phyloP scores from a whole-genome alignment of 2,113 vertebrate species.

The Archocentrus centrarchus region DNA sequence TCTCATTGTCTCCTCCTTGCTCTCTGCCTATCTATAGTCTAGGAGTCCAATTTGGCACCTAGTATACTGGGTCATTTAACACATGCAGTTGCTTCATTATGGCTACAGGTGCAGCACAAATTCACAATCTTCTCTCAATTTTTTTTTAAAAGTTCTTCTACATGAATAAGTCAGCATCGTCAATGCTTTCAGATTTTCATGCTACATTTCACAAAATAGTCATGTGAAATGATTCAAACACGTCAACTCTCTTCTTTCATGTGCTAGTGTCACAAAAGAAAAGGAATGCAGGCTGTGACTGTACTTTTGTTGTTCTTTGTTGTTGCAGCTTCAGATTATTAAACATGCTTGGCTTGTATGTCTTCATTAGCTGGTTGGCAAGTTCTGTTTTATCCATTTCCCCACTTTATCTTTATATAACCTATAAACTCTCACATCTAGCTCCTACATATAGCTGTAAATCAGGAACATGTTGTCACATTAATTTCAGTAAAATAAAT shows the following conservation, averaged over 20 bases:
- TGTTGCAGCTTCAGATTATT: not conserved
- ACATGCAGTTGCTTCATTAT: not conserved
- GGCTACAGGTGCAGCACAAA: not conserved
- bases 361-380: constrained; percentile 2
- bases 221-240: not conserved
- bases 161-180: not conserved
- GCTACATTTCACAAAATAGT: constrained; percentile 36
- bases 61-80: constrained; percentile 45
- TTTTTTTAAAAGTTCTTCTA: not conserved
- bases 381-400: not conserved
- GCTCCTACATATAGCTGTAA: not conserved
- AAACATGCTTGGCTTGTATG: not conserved
- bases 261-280: not conserved
- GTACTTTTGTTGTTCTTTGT: not conserved
- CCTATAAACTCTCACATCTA: not conserved
- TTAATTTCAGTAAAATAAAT: constrained; percentile 18
- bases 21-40: not conserved
- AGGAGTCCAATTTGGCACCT: not conserved
- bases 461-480: not conserved
- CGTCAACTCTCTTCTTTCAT: not conserved
- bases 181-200: not conserved
- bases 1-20: not conserved
- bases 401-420: not conserved
- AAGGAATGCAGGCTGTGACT: not conserved
- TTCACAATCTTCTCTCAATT: not conserved